These are phyloP conservation scores for Acanthaster planci DNA, from an alignment of 35 echinoderm and acorn worm genomes.

Conservation along the genomic window DNA sequence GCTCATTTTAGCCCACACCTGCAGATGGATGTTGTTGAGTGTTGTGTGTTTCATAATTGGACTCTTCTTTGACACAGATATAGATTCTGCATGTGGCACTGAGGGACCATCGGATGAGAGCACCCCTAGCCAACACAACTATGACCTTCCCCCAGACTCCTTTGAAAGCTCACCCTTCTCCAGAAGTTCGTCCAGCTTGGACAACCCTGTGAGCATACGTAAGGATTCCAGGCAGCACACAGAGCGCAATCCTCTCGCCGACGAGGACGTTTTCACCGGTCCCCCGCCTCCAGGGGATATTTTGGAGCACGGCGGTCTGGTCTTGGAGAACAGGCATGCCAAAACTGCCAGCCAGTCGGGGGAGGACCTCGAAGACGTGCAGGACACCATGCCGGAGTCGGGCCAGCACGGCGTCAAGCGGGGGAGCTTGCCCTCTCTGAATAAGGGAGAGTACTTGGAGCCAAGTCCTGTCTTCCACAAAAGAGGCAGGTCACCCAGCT, in stretches of 20 bases:
- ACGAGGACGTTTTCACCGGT: neutral
- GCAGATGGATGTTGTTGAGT: too few relatives aligned
- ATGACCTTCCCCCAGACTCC: neutral
- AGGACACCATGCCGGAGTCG: neutral
- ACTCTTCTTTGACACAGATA: too few relatives aligned
- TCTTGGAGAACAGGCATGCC: neutral
- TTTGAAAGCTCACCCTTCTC: neutral
- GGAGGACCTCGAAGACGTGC: neutral
- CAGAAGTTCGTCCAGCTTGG: neutral
- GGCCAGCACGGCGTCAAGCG: neutral
- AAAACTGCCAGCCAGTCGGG: neutral
- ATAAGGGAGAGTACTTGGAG: neutral
- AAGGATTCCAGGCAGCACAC: neutral
- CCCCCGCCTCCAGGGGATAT: neutral
- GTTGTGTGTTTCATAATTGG: too few relatives aligned
- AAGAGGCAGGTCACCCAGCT: neutral
- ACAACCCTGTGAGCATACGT: neutral
- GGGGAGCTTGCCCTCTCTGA: neutral
- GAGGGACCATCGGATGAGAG: neutral
- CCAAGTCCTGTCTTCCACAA: neutral
- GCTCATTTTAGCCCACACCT: too few relatives aligned
- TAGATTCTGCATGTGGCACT: neutral
- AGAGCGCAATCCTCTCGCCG: neutral
- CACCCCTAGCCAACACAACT: neutral
- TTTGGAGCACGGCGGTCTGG: neutral